A percentile compares a stretch with the other conserved stretches of the same genome.
Conservation (phyloP, 2,888 invertebrate genomes). For the Drosophila emarginata region DNA sequence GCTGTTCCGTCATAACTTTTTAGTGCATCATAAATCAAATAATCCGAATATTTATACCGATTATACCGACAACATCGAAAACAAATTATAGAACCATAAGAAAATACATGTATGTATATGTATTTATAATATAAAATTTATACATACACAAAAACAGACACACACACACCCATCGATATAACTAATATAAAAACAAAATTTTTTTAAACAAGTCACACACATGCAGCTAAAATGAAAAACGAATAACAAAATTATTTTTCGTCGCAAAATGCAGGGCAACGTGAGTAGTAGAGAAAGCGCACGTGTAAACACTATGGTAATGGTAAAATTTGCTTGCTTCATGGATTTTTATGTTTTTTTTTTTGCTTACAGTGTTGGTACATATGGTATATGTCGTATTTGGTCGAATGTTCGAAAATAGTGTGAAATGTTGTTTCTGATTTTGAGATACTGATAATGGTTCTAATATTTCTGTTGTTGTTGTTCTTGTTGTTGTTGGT, state of each 20-base stretch:
- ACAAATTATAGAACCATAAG: slow-evolving; percentile 37
- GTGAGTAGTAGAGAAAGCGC: slow-evolving; percentile 36
- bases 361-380: slow-evolving; percentile 68
- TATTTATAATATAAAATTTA: not conserved
- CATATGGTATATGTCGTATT: slow-evolving; percentile 27
- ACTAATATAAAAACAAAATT: slow-evolving; percentile 15
- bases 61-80: slow-evolving; percentile 31
- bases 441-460: slow-evolving; percentile 28
- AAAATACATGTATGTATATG: not conserved
- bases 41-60: slow-evolving; percentile 29
- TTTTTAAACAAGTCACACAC: slow-evolving; percentile 44
- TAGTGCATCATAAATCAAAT: slow-evolving; percentile 53
- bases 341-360: slow-evolving; percentile 36
- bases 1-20: slow-evolving; percentile 15
- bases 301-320: slow-evolving; percentile 43
- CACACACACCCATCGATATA: slow-evolving; percentile 14
- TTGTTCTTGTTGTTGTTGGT: slow-evolving; percentile 11
- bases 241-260: slow-evolving; percentile 13
- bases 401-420: slow-evolving; percentile 44
- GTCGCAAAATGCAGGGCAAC: slow-evolving; percentile 4
- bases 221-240: slow-evolving; percentile 57
- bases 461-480: slow-evolving; percentile 38
- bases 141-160: not conserved
- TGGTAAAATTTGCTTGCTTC: slow-evolving; percentile 1
- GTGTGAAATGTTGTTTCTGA: slow-evolving; percentile 56